These are phyloP conservation scores for Xylophagus ater DNA, from an alignment of 2,888 invertebrate species.

Conservation along the genomic window DNA sequence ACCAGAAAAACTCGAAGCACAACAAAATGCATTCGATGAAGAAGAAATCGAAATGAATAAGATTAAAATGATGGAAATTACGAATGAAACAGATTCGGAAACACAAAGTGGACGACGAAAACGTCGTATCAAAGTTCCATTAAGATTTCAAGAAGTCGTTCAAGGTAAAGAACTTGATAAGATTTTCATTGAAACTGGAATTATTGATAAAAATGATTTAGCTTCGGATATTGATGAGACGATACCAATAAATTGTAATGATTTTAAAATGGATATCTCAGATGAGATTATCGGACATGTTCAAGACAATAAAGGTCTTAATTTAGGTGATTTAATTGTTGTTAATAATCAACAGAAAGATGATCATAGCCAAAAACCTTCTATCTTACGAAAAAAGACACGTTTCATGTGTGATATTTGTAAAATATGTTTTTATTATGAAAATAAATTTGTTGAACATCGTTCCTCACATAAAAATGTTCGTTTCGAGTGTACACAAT, in stretches of 20 bases:
- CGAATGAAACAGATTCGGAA: no score
- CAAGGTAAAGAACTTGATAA: conserved; percentile 66
- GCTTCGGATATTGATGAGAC: conserved; percentile 25
- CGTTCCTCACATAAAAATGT: conserved; percentile 50
- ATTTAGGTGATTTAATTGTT: conserved; percentile 51
- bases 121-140: conserved; percentile 54
- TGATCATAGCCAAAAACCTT: conserved; percentile 35
- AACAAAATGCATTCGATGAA: conserved; percentile 14
- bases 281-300: conserved; percentile 55
- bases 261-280: conserved; percentile 18
- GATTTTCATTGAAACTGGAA: conserved; percentile 60
- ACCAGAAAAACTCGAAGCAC: conserved; percentile 16
- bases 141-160: conserved; percentile 47
- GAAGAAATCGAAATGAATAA: conserved; percentile 20
- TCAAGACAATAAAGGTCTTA: conserved; percentile 48
- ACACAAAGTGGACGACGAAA: conserved; percentile 47
- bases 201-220: conserved; percentile 51
- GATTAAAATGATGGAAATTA: conserved; percentile 31
- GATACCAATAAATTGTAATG: conserved; percentile 17
- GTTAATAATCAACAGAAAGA: conserved; percentile 29
- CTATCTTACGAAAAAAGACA: conserved; percentile 19
- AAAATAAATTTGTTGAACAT: conserved; percentile 46
- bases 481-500: conserved; percentile 47
- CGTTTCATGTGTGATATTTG: conserved; percentile 40
- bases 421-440: conserved; percentile 40